Evolutionary conservation across 2,888 invertebrate species (phyloP).

Genomic region (Aquatica leii): DNA sequence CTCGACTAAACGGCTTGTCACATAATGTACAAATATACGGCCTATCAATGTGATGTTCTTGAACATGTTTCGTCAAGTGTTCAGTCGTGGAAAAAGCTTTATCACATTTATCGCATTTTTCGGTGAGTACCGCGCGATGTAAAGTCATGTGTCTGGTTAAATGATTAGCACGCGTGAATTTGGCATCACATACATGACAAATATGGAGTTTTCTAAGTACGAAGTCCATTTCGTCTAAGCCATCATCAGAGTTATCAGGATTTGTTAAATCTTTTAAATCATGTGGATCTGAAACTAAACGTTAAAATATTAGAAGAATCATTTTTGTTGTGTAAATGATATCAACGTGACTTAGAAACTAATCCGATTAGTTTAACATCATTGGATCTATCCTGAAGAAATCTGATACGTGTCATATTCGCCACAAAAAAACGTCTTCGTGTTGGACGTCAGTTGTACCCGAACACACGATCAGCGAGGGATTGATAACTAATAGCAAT

Average conservation of each 20-base stretch:
- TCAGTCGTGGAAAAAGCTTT: constrained; percentile 58
- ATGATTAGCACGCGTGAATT: constrained; percentile 57
- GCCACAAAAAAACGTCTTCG: too few relatives aligned
- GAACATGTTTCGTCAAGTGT: constrained; percentile 55
- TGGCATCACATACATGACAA: constrained; percentile 58
- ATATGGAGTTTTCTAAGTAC: constrained; percentile 50
- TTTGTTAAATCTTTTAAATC: constrained; percentile 24
- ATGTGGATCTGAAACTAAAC: constrained; percentile 10
- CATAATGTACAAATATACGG: constrained; percentile 60
- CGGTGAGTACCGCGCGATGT: constrained; percentile 56
- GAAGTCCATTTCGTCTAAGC: constrained; percentile 36
- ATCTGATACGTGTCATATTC: too few relatives aligned
- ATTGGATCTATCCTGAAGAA: too few relatives aligned
- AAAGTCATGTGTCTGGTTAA: constrained; percentile 60
- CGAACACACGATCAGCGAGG: too few relatives aligned
- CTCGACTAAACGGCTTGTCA: constrained; percentile 58
- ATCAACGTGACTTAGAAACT: too few relatives aligned
- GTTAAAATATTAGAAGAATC: too few relatives aligned
- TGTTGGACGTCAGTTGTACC: too few relatives aligned
- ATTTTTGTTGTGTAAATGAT: too few relatives aligned
- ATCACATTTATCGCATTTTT: constrained; percentile 59
- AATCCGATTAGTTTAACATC: too few relatives aligned
- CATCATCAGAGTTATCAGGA: constrained; percentile 24
- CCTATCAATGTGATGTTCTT: constrained; percentile 59
- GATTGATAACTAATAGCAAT: too few relatives aligned